Evolutionary conservation across 2,797 vertebrate genomes (phyloP).

Genomic region (Antrozous pallidus): DNA sequence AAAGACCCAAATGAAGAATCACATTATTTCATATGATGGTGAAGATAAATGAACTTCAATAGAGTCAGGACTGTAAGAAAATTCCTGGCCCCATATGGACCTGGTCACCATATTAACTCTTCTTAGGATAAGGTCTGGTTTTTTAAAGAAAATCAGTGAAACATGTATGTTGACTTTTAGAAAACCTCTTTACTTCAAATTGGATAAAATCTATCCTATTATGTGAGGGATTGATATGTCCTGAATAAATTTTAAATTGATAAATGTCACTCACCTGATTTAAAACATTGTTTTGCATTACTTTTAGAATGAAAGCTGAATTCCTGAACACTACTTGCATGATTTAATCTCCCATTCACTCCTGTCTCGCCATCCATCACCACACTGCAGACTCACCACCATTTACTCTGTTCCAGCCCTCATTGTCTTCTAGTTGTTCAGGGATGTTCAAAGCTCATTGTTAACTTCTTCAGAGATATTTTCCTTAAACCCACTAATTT

Average conservation of each 20-base stretch:
- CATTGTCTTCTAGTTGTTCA: background rate
- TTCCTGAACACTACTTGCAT: accelerated
- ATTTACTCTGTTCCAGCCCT: accelerated
- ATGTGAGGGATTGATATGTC: background rate
- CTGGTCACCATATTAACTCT: background rate
- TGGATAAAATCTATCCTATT: background rate
- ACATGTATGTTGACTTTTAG: background rate
- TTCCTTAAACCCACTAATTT: background rate
- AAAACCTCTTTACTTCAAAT: background rate
- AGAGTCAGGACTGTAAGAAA: background rate
- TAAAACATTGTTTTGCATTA: background rate
- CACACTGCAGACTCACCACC: accelerated
- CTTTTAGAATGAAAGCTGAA: background rate
- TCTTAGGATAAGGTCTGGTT: background rate
- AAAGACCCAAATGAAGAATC: too few relatives aligned
- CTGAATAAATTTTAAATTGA: background rate
- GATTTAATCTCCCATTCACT: background rate
- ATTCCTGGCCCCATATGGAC: accelerated
- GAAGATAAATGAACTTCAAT: background rate
- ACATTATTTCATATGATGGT: background rate
- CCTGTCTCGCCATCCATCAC: accelerated
- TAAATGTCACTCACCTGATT: background rate
- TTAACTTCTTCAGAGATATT: background rate
- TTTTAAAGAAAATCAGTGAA: background rate
- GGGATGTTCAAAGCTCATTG: background rate